Conservation (phyloP, 2,888 invertebrate genomes). For the Stenurella melanura region DNA sequence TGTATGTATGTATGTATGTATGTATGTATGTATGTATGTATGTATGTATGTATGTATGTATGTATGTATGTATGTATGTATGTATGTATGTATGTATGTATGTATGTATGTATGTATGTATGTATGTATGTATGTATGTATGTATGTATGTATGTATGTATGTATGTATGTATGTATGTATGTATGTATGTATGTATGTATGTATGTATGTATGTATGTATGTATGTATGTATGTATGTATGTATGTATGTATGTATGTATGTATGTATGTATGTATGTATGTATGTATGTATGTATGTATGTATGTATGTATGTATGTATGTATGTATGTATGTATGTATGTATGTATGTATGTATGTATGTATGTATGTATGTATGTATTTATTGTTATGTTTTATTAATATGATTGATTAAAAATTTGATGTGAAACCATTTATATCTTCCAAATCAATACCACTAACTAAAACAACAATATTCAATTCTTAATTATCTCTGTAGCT, state of each 20-base stretch:
- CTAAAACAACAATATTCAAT: no score
- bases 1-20: constrained; percentile 33
- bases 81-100: constrained; percentile 35
- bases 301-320: background rate
- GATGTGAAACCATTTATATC: no score
- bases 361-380: background rate
- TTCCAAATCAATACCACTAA: no score
- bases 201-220: background rate
- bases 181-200: constrained; percentile 25
- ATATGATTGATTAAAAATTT: no score
- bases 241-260: background rate
- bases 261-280: background rate
- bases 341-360: background rate
- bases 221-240: background rate
- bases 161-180: constrained; percentile 27
- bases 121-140: constrained; percentile 16
- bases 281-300: background rate
- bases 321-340: background rate
- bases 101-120: constrained; percentile 32
- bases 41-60: constrained; percentile 5
- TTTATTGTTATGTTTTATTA: no score
- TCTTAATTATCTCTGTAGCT: no score
- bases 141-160: constrained; percentile 17
- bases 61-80: constrained; percentile 34
- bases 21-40: constrained; percentile 26